Evolutionary conservation across 2,113 vertebrate species (phyloP), one percentile per base, ranked within the genome.

Genomic region (Rostratula benghalensis): DNA sequence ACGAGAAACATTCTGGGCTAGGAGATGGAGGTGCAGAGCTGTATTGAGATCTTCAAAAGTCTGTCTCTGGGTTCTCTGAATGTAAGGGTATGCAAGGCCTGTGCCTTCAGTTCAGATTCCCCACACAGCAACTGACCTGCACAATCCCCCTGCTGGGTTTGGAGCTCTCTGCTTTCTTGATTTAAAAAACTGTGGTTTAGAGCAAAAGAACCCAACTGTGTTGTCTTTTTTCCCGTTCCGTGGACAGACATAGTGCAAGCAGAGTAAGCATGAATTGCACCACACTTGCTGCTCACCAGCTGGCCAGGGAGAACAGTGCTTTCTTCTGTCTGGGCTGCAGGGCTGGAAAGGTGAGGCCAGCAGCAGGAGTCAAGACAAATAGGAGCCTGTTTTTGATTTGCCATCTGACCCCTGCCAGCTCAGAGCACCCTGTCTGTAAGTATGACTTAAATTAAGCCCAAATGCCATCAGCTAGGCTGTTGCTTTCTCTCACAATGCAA

Each of bases 361-460:
- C 90, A 89, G 92, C 94, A 94, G 92, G 94, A 96, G 88, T 89
- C 93, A 97, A 96, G 83, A 97, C 94, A 97, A 97, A 96, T 74
- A 97, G 37, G 54, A 94, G 96, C 83, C 92, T 97, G 96, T 78
- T 97, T 97, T 90, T 96, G 74, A 94, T 95, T 97, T 97, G 94
- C 95, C 93, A 93, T 93, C 90, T 96, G 96, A 97, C 96, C 90
- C 91, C 68, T 96, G 95, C 93, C 95, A 97, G 91, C 89, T 97
- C 93, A 91, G 95, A 94, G 96, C 90, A 95, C 97, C 87, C 77
- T 60, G 70, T 93, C 91, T 93, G 87, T 80, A 94, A 95, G 90
- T 8, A 0, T 92, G 80, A 91, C 91, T 92, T 95, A 97, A 95
- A 96, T 95, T 87, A 96, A 95, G 95, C 69, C 77, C 87, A 96